Base-by-base conservation (phyloP, 1,140 invertebrate genomes). In the Protaetia brevitarsis region DNA sequence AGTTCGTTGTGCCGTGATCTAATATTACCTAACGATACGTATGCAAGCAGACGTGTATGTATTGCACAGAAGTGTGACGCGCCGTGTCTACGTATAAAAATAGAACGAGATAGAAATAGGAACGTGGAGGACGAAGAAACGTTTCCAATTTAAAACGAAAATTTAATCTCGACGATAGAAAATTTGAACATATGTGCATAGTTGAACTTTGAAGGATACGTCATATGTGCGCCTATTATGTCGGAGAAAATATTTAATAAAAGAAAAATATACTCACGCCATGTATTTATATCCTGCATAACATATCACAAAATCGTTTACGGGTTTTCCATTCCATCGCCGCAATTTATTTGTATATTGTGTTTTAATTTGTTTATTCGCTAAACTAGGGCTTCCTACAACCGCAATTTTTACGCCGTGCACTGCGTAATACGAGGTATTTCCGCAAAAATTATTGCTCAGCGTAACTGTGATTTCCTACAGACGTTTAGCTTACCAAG, bases 71-170 rank as follows among this genome's bases (percentile, higher is more conserved):
- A 13, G 16, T 19, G 41, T 45, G 16, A 65, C 23, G 60, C 59
- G 30, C 64, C 56, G 56, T 28, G 60, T n/a, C n/a, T n/a, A n/a
- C n/a, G n/a, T 59, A 66, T 60, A 66, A 34, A 66, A 66, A 59
- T 66, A 29, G 56, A 66, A 37, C 56, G 34, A 31, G 58, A 66
- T 19, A 51, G 45, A 62, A 34, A 62, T 31, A 63, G 61, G n/a
- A n/a, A 63, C 34, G 30, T 64, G 30, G 26, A n/a, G n/a, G n/a
- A n/a, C n/a, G n/a, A 51, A 51, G 16, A 21, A 64, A 64, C 30
- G 51, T 64, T 64, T 56, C 30, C 37, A 64, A 19, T 64, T 51
- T 51, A 51, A 23, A 51, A 27, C 23, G 37, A 64, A 56, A 64
- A 64, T 64, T 56, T 56, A 64, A 64, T 64, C 63, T 56, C 63